Evolutionary conservation across 2,888 invertebrate genomes (phyloP).

Genomic region (Flabesymbios commensalis): DNA sequence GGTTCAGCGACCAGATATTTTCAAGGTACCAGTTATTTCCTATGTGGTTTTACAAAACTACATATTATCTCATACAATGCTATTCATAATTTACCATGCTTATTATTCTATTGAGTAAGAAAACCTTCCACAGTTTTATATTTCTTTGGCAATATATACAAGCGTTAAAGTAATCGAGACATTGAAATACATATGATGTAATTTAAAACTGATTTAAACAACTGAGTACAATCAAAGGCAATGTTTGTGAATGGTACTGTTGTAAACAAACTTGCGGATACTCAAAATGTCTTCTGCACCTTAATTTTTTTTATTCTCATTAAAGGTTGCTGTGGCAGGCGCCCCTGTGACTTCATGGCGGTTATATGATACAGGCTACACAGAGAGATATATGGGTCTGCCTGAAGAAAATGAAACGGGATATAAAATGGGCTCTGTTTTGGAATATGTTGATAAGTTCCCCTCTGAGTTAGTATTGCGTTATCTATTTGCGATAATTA

Average conservation of each 20-base stretch:
- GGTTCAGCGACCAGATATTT: slow-evolving; percentile 87
- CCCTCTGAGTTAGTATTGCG: slow-evolving; percentile 78
- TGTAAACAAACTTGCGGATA: background rate
- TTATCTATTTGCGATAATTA: no score
- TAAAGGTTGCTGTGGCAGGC: slow-evolving; percentile 82
- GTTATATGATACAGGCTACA: slow-evolving; percentile 97
- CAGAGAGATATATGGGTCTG: slow-evolving; percentile 94
- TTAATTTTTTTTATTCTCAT: background rate
- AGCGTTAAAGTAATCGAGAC: no score
- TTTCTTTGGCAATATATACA: no score
- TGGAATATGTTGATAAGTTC: slow-evolving; percentile 82
- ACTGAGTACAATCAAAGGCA: background rate
- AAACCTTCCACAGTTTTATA: no score
- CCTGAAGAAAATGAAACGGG: slow-evolving; percentile 77
- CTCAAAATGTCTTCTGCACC: background rate
- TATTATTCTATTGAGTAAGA: no score
- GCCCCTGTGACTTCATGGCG: slow-evolving; percentile 98
- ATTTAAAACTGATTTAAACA: background rate
- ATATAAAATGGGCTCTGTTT: slow-evolving; percentile 80
- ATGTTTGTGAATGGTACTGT: background rate
- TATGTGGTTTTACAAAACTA: background rate
- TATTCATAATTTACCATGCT: no score
- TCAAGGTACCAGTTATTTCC: slow-evolving; percentile 73
- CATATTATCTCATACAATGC: background rate
- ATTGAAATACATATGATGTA: no score